phyloP scores from a whole-genome alignment of 2,113 vertebrate species.

The Leptodactylus fuscus region DNA sequence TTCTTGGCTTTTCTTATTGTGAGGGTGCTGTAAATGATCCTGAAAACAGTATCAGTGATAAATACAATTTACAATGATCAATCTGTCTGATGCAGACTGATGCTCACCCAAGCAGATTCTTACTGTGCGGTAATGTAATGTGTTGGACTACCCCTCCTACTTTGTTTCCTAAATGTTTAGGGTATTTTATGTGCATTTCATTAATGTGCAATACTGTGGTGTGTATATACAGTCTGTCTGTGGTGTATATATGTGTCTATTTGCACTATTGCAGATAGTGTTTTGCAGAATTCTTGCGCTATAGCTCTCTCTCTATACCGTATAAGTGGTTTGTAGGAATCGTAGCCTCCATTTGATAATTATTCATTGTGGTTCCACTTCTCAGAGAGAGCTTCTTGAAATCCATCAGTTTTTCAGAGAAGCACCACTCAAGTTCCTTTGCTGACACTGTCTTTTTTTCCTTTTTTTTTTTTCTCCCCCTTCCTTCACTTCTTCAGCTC shows the following conservation, averaged over 20 bases:
- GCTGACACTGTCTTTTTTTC: conserved; percentile 73
- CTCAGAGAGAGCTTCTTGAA: conserved; percentile 81
- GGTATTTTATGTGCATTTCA: neutral
- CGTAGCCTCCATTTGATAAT: conserved; percentile 76
- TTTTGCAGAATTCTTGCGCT: neutral
- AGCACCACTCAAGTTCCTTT: conserved; percentile 83
- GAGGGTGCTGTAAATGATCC: neutral
- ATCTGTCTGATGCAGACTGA: neutral
- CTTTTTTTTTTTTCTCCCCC: conserved; percentile 71
- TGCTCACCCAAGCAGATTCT: neutral
- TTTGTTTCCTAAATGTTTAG: neutral
- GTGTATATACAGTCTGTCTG: too few species aligned
- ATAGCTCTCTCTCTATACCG: neutral
- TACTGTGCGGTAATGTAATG: neutral
- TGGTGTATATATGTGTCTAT: neutral
- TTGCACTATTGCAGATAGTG: neutral
- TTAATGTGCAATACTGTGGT: too few species aligned
- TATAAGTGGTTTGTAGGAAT: conserved; percentile 2
- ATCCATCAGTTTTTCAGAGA: conserved; percentile 81
- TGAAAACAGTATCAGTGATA: neutral
- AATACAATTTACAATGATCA: neutral
- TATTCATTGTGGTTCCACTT: conserved; percentile 83
- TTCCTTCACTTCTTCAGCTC: conserved; percentile 77
- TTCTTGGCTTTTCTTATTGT: neutral
- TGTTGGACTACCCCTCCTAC: neutral